These are phyloP conservation scores for Andrena camellia DNA, from an alignment of 2,888 invertebrate species.

Conservation along the genomic window DNA sequence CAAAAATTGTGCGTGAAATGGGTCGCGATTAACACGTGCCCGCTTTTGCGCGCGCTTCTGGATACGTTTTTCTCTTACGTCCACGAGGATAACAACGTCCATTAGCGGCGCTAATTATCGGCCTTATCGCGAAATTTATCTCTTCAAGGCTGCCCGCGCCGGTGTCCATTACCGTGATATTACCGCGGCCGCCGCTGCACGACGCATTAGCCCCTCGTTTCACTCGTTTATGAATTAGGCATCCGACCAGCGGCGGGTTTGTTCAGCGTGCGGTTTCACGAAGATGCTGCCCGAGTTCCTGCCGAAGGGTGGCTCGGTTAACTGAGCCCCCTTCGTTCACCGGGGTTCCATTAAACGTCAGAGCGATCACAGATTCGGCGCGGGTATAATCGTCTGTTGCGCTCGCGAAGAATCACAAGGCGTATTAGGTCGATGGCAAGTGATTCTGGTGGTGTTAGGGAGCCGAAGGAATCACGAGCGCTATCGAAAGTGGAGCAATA, in stretches of 20 bases:
- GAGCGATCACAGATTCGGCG: background rate
- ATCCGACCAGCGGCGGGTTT: background rate
- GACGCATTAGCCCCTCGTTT: conserved; percentile 8
- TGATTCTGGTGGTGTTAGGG: background rate
- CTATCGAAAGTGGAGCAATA: conserved; percentile 68
- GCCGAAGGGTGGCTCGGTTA: background rate
- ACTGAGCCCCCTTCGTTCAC: background rate
- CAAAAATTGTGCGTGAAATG: background rate
- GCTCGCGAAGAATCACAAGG: background rate
- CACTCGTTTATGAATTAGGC: conserved; percentile 25
- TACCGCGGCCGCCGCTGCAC: conserved; percentile 15
- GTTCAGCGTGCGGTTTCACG: background rate
- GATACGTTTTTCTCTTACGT: conserved; percentile 45
- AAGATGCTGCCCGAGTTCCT: background rate
- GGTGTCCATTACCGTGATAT: conserved; percentile 46
- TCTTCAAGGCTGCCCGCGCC: conserved; percentile 49
- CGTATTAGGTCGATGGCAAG: background rate
- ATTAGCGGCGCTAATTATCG: conserved; percentile 55
- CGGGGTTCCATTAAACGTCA: background rate
- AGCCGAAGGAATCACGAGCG: conserved; percentile 58
- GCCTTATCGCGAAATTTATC: conserved; percentile 58
- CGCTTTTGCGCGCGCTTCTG: conserved; percentile 36
- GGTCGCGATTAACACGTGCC: conserved; percentile 28
- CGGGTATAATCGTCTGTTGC: background rate
- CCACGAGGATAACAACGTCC: conserved; percentile 33